Evolutionary conservation across 2,888 invertebrate genomes (phyloP).

Genomic region (Mantis religiosa): DNA sequence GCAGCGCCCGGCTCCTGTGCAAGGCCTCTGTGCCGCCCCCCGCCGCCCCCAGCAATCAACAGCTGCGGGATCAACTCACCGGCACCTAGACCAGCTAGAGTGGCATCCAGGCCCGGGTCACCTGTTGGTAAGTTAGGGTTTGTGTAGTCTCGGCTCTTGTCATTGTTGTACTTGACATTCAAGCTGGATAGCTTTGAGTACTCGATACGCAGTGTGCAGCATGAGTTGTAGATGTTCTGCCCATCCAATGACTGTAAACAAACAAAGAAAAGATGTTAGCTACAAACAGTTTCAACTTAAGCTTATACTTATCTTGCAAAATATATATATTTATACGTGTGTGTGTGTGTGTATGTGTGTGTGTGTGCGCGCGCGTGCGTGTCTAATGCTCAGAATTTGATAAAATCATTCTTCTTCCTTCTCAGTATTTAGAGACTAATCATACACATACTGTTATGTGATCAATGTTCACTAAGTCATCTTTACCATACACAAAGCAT

Average conservation of each 20-base stretch:
- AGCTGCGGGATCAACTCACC: slow-evolving; percentile 56
- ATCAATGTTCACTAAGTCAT: too few relatives aligned
- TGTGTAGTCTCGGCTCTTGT: slow-evolving; percentile 98
- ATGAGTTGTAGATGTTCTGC: slow-evolving; percentile 98
- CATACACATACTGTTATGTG: too few relatives aligned
- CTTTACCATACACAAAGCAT: too few relatives aligned
- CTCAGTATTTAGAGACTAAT: too few relatives aligned
- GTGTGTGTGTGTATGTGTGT: too few relatives aligned
- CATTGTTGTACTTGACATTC: slow-evolving; percentile 99
- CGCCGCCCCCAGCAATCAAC: slow-evolving; percentile 44
- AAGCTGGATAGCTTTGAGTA: slow-evolving; percentile 97
- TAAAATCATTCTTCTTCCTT: too few relatives aligned
- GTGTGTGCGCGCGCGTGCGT: too few relatives aligned
- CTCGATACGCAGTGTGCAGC: slow-evolving; percentile 98
- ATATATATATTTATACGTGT: too few relatives aligned
- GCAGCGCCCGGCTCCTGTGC: slow-evolving; percentile 21
- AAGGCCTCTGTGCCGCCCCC: slow-evolving; percentile 29
- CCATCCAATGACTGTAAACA: slow-evolving; percentile 81
- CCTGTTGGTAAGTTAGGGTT: slow-evolving; percentile 97
- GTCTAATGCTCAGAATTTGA: too few relatives aligned
- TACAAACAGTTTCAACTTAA: too few relatives aligned
- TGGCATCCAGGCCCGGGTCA: slow-evolving; percentile 61
- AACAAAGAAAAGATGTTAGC: neutral
- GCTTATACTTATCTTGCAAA: too few relatives aligned
- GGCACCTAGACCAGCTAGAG: slow-evolving; percentile 51